Conservation (phyloP, 2,888 invertebrate species). For the Metopia argyrocephala region DNA sequence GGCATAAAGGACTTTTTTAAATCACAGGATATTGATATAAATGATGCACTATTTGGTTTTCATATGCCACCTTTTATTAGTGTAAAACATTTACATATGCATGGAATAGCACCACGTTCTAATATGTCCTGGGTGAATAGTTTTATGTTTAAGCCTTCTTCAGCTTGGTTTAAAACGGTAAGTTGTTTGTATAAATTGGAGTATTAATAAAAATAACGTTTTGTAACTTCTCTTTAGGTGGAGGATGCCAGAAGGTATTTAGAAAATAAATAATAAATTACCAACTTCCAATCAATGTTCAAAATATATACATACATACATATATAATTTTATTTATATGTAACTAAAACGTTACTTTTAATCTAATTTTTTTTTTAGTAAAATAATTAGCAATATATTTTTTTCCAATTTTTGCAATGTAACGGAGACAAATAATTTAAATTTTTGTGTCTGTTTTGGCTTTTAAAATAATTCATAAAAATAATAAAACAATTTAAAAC, state of each 20-base stretch:
- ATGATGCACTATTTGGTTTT: slow-evolving; percentile 85
- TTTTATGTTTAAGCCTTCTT: slow-evolving; percentile 85
- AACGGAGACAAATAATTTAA: too few species aligned
- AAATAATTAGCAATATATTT: too few species aligned
- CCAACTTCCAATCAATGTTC: background rate
- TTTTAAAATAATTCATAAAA: background rate
- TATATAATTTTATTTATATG: background rate
- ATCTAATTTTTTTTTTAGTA: too few species aligned
- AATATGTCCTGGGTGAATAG: slow-evolving; percentile 85
- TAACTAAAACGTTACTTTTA: too few species aligned
- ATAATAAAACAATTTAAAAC: background rate
- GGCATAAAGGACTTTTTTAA: slow-evolving; percentile 79
- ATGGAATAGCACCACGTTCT: slow-evolving; percentile 88
- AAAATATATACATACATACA: background rate
- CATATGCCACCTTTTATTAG: slow-evolving; percentile 95
- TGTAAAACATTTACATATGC: slow-evolving; percentile 88
- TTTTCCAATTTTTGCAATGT: too few species aligned
- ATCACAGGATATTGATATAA: slow-evolving; percentile 79
- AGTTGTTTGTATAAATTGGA: slow-evolving; percentile 70
- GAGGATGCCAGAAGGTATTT: slow-evolving; percentile 52
- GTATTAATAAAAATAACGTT: background rate
- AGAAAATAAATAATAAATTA: slow-evolving; percentile 36
- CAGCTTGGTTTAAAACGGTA: slow-evolving; percentile 91
- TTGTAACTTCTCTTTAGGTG: slow-evolving; percentile 30
- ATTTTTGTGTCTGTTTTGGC: too few species aligned